Base-by-base conservation (phyloP, 1,140 invertebrate genomes). In the Drosophila athabasca region DNA sequence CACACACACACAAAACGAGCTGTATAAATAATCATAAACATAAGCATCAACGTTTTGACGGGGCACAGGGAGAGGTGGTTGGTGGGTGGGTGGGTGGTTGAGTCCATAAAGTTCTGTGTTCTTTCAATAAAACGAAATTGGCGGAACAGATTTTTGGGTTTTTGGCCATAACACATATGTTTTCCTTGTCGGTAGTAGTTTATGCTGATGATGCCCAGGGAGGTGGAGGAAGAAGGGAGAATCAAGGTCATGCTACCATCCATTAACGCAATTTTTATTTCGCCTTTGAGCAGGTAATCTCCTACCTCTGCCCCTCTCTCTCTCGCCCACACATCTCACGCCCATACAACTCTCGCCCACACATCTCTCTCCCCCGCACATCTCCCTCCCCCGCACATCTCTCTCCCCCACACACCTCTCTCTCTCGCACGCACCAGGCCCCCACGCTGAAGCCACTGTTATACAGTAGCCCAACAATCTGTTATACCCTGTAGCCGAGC, bases 1-100 rank as follows among this genome's bases (percentile, higher is more conserved):
- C 31, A 77, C 61, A 67, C 51, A 49, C 77, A 39, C 78, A 46
- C 55, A 62, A 15, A 58, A 64, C 46, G 15, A 17, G 45, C 44
- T 46, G 55, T 70, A 51, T 82, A 74, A 77, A 88, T 82, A 78
- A 87, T 85, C 82, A 82, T 87, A 78, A 87, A 87, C 82, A 82
- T 87, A 87, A 81, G 68, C 75, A 39, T 69, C 51, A 39, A 50
- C 22, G 24, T 44, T 44, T 15, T 13, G n/a, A 1, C 2, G 35
- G 19, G 7, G n/a, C 31, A 19, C 17, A 19, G 17, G 17, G 17
- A 3, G 5, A 5, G 24, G 24, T 5, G 24, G 24, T 0, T 3
- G 24, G 24, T 24, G 5, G 26, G 39, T 15, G 17, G 17, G 17
- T 19, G 17, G 17, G 0, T 19, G 17, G 17, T 19, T 19, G 0